Percentiles rank a stretch among this genome's conserved stretches.
Conservation (phyloP, 2,888 invertebrate genomes). For the Cryptophagus acutangulus region DNA sequence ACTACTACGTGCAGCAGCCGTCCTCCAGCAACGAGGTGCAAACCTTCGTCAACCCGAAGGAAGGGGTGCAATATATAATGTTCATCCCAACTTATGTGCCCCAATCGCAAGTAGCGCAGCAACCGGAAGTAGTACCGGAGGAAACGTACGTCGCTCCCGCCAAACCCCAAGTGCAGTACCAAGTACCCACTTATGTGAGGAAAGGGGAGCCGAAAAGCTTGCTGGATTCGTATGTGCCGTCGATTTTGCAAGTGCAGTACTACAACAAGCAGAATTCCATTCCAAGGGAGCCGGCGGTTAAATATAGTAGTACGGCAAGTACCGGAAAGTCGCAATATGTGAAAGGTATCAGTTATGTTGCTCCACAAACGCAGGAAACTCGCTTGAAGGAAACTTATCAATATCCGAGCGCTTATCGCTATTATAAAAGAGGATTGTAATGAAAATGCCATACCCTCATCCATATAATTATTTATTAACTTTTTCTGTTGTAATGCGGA, state of each 20-base stretch:
- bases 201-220: constrained; percentile 48
- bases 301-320: too few species aligned
- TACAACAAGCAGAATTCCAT: too few species aligned
- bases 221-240: constrained; percentile 52
- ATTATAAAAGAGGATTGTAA: too few species aligned
- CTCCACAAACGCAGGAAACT: too few species aligned
- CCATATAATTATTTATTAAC: too few species aligned
- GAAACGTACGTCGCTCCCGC: constrained; percentile 11
- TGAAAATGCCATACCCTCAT: too few species aligned
- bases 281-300: too few species aligned
- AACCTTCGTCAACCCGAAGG: constrained; percentile 40
- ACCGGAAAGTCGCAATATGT: too few species aligned
- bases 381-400: too few species aligned
- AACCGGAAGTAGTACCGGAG: background rate
- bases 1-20: constrained; percentile 40
- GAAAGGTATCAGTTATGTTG: too few species aligned
- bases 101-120: constrained; percentile 24
- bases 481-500: too few species aligned
- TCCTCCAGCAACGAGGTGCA: constrained; percentile 39
- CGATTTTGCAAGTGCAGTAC: constrained; percentile 41
- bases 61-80: constrained; percentile 40
- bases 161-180: constrained; percentile 9
- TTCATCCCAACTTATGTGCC: constrained; percentile 32
- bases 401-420: too few species aligned
- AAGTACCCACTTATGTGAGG: constrained; percentile 9